A percentile compares a stretch with the other conserved stretches of the same genome.
Conservation (phyloP, 2,113 vertebrate genomes). For the Talpa occidentalis region DNA sequence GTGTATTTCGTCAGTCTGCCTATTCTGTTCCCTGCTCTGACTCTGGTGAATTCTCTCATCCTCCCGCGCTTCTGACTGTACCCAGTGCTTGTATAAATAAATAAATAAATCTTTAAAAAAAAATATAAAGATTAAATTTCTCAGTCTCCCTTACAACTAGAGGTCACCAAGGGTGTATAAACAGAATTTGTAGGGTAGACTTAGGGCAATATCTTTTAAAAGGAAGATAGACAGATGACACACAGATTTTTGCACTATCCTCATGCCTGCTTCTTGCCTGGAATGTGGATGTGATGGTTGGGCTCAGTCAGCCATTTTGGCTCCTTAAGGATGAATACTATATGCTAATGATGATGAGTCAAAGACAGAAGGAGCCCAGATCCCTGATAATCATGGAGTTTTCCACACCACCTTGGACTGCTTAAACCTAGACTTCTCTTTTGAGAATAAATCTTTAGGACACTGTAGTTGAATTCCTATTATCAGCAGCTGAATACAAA, state of each 20-base stretch:
- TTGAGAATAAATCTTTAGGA: neutral
- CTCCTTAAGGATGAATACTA: neutral
- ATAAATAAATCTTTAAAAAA: too few relatives aligned
- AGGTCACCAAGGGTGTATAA: neutral
- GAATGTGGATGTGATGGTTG: neutral
- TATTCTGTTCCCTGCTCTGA: too few relatives aligned
- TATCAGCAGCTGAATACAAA: neutral
- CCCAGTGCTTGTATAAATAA: too few relatives aligned
- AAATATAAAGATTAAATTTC: slow-evolving; percentile 58
- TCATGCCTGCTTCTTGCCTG: slow-evolving; percentile 2
- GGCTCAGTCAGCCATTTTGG: slow-evolving; percentile 11
- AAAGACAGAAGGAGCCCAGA: neutral
- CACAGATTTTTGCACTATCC: neutral
- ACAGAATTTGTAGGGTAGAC: neutral
- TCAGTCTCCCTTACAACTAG: neutral
- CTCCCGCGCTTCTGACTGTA: too few relatives aligned
- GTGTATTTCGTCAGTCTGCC: too few relatives aligned
- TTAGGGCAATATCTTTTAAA: neutral
- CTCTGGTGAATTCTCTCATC: too few relatives aligned
- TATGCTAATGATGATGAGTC: neutral
- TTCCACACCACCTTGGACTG: neutral
- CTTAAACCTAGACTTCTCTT: neutral
- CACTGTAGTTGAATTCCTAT: neutral
- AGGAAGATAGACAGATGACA: slow-evolving; percentile 1
- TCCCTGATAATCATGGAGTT: neutral